Evolutionary conservation across 2,113 vertebrate genomes (phyloP).

Genomic region (Myiozetetes cayanensis): DNA sequence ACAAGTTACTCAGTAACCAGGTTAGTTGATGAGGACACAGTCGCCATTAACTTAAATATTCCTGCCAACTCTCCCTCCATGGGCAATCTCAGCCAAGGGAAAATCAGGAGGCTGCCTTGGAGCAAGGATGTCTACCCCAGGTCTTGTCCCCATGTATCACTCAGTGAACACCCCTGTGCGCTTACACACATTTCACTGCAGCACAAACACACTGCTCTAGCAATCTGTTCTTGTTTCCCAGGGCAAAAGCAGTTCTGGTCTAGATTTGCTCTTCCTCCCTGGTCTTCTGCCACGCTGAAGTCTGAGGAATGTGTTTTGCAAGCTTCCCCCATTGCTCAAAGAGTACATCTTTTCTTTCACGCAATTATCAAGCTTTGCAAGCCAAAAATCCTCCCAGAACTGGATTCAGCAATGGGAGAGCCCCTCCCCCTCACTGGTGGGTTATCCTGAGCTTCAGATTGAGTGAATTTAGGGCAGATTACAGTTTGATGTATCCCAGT

Average conservation of each 20-base stretch:
- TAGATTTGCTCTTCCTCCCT: neutral
- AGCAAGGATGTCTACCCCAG: neutral
- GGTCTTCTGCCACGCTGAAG: neutral
- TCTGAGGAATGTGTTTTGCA: conserved; percentile 25
- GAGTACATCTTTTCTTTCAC: neutral
- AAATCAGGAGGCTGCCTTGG: neutral
- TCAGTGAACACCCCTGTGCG: neutral
- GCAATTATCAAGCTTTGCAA: neutral
- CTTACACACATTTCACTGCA: neutral
- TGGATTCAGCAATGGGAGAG: accelerated
- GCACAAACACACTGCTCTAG: neutral
- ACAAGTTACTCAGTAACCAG: neutral
- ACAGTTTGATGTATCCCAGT: neutral
- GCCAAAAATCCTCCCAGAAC: neutral
- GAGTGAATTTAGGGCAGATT: neutral
- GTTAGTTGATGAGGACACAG: neutral
- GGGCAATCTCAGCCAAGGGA: neutral
- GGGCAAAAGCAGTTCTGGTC: neutral
- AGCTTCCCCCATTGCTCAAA: neutral
- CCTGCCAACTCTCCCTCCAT: neutral
- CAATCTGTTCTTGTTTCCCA: neutral
- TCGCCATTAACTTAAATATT: neutral
- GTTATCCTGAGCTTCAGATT: neutral
- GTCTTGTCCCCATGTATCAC: accelerated
- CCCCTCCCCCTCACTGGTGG: neutral